Evolutionary conservation across 2,797 vertebrate genomes (phyloP), one percentile per base, ranked within the genome.

Genomic region (Sebastes vulpes): DNA sequence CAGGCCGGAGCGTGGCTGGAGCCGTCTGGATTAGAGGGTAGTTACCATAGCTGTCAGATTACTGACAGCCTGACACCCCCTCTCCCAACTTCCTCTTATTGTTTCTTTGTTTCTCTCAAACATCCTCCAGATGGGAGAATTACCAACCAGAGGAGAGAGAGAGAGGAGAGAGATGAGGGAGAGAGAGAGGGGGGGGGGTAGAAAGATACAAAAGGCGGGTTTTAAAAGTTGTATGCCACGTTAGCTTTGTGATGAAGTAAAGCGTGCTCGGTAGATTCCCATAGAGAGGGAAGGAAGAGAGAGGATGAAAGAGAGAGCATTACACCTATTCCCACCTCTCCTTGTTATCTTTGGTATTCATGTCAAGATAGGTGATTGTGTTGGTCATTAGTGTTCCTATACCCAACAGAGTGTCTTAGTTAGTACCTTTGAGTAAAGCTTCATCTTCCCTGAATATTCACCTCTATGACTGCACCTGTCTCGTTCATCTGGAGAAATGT

Each of bases 41-140:
- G 98, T 99, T 99, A 99, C 98, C 97, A 98, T 92, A 98, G 97
- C 98, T 99, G 98, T 99, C 98, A 99, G 97, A 98, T 97, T 98
- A 97, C 98, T 99, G 98, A 99, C 98, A 99, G 97, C 96, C 98
- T 99, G 98, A 99, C 98, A 98, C 97, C 97, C 97, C 96, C 96
- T 97, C 96, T 96, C 97, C 96, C 97, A 98, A 98, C 97, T 98
- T 98, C 97, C 96, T 97, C 97, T 97, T 97, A 96, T 97, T 98
- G 97, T 98, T 99, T 98, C 97, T 96, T 96, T 96, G 96, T 96
- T 97, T 97, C 96, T 94, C 94, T 96, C 94, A 96, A 96, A 96
- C 95, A 96, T 94, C 94, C 95, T 96, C 94, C 95, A 96, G 95
- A 96, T 95, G 93, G 94, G 92, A 96, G 95, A 94, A 96, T 96